These are phyloP conservation scores for Lerema accius DNA, from an alignment of 1,140 invertebrate genomes.

Conservation along the genomic window DNA sequence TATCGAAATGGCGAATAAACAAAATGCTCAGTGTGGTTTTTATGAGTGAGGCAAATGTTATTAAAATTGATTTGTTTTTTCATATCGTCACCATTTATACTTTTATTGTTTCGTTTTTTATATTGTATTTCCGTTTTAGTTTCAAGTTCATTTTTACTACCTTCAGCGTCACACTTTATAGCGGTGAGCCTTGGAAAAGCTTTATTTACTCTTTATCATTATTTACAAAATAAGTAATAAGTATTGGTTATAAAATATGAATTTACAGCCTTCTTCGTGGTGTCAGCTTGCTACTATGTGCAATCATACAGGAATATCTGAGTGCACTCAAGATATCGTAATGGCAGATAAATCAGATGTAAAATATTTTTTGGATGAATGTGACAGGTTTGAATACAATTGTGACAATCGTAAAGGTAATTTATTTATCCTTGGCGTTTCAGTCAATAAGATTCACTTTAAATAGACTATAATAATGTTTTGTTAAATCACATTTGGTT, in stretches of 20 bases:
- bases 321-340: constrained; percentile 45
- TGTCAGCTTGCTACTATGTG: constrained; percentile 52
- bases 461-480: background rate
- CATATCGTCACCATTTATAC: too few species aligned
- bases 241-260: too few species aligned
- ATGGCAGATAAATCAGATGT: constrained; percentile 2
- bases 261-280: constrained; percentile 46
- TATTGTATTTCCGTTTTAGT: background rate
- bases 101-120: background rate
- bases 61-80: too few species aligned
- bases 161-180: constrained; percentile 33
- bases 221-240: too few species aligned
- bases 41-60: background rate
- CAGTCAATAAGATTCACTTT: background rate
- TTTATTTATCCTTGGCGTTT: constrained; percentile 15
- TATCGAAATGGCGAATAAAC: background rate
- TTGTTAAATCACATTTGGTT: constrained; percentile 5
- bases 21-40: constrained; percentile 8
- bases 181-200: constrained; percentile 24
- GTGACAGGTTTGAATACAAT: constrained; percentile 60
- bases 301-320: constrained; percentile 53
- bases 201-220: constrained; percentile 19
- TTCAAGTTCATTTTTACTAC: background rate
- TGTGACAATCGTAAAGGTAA: constrained; percentile 54
- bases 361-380: constrained; percentile 55